phyloP scores from a whole-genome alignment of 2,113 vertebrate species.

The Phyllostomus discolor region DNA sequence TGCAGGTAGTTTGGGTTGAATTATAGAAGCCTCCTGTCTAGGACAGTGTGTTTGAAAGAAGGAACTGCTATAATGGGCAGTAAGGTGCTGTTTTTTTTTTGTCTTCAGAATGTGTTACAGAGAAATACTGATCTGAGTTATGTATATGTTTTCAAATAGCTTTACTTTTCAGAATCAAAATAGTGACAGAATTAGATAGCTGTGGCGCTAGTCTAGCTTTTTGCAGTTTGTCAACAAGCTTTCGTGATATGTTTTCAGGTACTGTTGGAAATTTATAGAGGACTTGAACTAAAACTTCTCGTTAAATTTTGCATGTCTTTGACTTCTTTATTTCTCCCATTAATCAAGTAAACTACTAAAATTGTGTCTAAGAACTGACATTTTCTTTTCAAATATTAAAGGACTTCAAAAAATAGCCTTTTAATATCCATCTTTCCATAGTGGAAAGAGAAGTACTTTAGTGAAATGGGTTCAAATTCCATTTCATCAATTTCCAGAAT shows the following conservation, averaged over 20 bases:
- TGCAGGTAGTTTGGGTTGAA: background rate
- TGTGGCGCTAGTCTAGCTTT: background rate
- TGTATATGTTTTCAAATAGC: background rate
- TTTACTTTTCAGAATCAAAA: slow-evolving; percentile 28
- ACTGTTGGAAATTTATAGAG: background rate
- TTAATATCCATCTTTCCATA: background rate
- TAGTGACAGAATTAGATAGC: background rate
- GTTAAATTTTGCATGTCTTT: background rate
- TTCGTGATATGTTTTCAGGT: background rate
- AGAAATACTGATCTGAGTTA: slow-evolving; percentile 26
- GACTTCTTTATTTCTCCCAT: background rate
- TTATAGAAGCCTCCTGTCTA: slow-evolving; percentile 25
- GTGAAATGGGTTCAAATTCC: background rate
- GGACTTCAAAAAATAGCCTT: slow-evolving; percentile 2
- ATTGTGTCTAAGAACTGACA: background rate
- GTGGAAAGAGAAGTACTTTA: background rate
- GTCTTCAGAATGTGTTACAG: background rate
- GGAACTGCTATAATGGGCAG: background rate
- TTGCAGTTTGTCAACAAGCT: background rate
- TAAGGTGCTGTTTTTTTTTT: background rate
- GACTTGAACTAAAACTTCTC: background rate
- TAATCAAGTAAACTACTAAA: background rate
- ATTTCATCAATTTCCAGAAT: background rate
- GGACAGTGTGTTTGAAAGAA: background rate
- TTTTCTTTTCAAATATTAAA: background rate